A percentile compares a stretch with the other conserved stretches of the same genome.
Conservation (phyloP, 23 tunicate genomes). For the Botrylloides violaceus region DNA sequence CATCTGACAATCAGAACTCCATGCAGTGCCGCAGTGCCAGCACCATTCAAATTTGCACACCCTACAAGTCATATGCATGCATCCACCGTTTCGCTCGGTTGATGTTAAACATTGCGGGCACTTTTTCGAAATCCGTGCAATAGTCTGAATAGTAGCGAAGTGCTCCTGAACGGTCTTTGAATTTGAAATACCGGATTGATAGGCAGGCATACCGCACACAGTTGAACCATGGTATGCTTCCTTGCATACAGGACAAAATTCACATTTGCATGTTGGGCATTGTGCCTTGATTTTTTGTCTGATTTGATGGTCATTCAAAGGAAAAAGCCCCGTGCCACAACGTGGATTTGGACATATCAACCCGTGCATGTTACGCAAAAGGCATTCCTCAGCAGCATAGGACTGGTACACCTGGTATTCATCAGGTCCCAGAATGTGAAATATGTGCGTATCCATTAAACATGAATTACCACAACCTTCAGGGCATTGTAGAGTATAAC, state of each 20-base stretch:
- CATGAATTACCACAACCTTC: constrained; percentile 2
- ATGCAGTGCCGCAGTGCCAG: constrained; percentile 6
- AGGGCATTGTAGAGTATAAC: constrained; percentile 12
- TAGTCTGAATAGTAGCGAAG: neutral
- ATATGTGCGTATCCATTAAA: neutral
- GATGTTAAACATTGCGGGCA: constrained; percentile 15
- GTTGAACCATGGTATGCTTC: constrained; percentile 10
- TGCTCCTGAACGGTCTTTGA: neutral
- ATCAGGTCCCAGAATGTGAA: constrained; percentile 20
- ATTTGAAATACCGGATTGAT: neutral
- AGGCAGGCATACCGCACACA: neutral
- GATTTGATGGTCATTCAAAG: neutral
- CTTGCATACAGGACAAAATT: constrained; percentile 8
- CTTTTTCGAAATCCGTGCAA: constrained; percentile 3
- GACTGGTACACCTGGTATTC: constrained; percentile 16
- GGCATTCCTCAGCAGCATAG: constrained; percentile 21
- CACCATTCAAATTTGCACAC: constrained; percentile 21
- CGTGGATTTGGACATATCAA: constrained; percentile 17
- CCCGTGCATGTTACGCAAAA: neutral
- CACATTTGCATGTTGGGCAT: neutral
- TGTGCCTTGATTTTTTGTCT: neutral
- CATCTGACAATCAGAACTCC: constrained; percentile 16
- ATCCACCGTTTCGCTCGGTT: constrained; percentile 23
- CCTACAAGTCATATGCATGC: constrained; percentile 25
- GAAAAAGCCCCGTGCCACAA: constrained; percentile 19